Percentiles rank a stretch among this genome's conserved stretches.
phyloP scores from a whole-genome alignment of 1,140 invertebrate genomes.

The Tetramorium alpestre region DNA sequence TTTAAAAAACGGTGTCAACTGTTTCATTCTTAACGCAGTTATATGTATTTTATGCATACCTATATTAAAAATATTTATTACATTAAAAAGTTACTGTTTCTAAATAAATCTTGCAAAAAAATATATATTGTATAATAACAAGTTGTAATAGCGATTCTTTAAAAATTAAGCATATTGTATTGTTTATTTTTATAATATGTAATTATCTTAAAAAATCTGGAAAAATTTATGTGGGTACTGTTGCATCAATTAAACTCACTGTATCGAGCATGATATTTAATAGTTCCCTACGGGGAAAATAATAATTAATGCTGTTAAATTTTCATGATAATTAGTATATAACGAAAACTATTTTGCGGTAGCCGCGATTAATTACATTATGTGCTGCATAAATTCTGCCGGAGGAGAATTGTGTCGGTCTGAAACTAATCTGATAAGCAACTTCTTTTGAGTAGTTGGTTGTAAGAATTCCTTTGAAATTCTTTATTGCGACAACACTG shows the following conservation, averaged over 20 bases:
- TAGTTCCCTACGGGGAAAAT: background rate
- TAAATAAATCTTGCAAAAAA: background rate
- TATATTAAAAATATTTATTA: background rate
- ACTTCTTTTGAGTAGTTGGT: background rate
- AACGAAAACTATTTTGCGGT: slow-evolving; percentile 3
- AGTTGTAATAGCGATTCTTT: background rate
- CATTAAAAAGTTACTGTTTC: background rate
- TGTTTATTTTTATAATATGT: background rate
- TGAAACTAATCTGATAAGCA: slow-evolving; percentile 18
- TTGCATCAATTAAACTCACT: background rate
- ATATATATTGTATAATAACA: no score
- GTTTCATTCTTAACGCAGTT: background rate
- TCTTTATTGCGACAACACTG: slow-evolving; percentile 26
- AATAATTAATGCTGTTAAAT: slow-evolving; percentile 13
- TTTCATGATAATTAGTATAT: slow-evolving; percentile 28
- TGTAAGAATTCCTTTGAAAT: slow-evolving; percentile 35
- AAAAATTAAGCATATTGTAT: background rate
- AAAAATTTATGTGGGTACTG: background rate
- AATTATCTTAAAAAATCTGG: background rate
- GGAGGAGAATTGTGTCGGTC: background rate
- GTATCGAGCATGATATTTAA: background rate
- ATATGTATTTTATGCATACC: background rate
- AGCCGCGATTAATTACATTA: slow-evolving; percentile 22
- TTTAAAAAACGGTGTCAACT: background rate
- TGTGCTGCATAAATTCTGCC: slow-evolving; percentile 10